Percentiles rank a stretch among this genome's conserved stretches.
Conservation (phyloP, 2,888 invertebrate species). For the Neelides folsomi region DNA sequence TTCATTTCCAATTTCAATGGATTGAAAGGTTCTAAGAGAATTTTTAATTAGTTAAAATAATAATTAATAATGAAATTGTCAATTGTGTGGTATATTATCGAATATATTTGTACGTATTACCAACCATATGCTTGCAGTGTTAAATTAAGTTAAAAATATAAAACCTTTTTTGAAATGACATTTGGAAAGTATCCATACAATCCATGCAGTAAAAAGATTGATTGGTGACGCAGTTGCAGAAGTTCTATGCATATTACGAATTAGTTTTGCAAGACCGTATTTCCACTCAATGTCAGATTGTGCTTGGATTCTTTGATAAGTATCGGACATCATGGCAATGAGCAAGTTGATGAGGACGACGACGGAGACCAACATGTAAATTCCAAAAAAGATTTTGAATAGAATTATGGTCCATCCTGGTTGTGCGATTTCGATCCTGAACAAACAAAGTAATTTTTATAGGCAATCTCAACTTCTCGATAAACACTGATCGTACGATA, state of each 20-base stretch:
- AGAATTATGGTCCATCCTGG: constrained; percentile 72
- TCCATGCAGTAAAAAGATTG: constrained; percentile 89
- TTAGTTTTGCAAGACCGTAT: constrained; percentile 94
- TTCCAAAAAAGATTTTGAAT: constrained; percentile 84
- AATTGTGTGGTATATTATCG: no score
- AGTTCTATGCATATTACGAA: constrained; percentile 94
- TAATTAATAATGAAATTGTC: no score
- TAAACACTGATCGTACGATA: no score
- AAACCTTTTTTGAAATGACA: constrained; percentile 47
- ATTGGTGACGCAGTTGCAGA: constrained; percentile 95
- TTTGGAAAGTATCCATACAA: constrained; percentile 66
- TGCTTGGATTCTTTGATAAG: constrained; percentile 95
- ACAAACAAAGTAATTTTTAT: no score
- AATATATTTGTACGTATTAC: no score
- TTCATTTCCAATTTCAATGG: constrained; percentile 29
- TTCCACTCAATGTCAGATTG: constrained; percentile 99
- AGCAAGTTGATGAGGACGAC: constrained; percentile 96
- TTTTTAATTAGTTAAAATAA: no score
- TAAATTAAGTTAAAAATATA: no score
- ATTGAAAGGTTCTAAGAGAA: constrained; percentile 28
- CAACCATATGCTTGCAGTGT: no score
- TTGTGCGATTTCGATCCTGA: constrained; percentile 38
- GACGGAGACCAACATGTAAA: constrained; percentile 95
- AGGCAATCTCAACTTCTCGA: no score
- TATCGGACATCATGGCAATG: constrained; percentile 99